Conservation (phyloP, 35 echinoderm and acorn worm species). For the Apostichopus parvimensis region DNA sequence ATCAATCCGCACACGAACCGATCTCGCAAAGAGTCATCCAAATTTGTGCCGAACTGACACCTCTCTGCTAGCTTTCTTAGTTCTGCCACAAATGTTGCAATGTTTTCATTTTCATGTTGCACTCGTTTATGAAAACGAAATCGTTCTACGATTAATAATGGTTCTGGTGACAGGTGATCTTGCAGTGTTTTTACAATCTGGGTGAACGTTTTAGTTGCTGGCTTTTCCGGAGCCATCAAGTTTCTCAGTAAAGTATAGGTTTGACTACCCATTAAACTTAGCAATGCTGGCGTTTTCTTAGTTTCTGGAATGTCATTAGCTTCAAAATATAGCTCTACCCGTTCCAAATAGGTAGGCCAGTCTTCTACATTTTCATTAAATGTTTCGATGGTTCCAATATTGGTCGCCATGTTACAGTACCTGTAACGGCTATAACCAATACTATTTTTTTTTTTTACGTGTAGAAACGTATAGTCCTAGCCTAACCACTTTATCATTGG, state of each 20-base stretch:
- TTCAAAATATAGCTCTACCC: conserved; percentile 38
- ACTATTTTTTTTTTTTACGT: too few species aligned
- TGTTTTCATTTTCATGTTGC: conserved; percentile 25
- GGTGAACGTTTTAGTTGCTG: neutral
- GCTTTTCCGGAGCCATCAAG: conserved; percentile 34
- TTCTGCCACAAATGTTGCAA: conserved; percentile 34
- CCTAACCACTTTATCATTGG: too few species aligned
- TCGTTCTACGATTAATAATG: conserved; percentile 26
- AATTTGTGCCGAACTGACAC: conserved; percentile 53
- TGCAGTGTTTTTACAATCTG: neutral
- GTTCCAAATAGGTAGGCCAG: conserved; percentile 2
- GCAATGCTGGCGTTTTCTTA: conserved; percentile 31
- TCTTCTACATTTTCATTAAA: conserved; percentile 29
- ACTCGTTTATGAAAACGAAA: conserved; percentile 51
- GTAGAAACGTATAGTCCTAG: too few species aligned
- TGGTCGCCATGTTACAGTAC: neutral
- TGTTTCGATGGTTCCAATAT: neutral
- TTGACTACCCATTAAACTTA: conserved; percentile 37
- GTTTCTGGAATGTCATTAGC: neutral
- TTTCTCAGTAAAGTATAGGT: conserved; percentile 36
- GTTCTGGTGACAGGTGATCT: conserved; percentile 25
- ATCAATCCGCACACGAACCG: conserved; percentile 50
- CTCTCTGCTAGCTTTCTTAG: conserved; percentile 36
- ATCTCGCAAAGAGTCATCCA: conserved; percentile 39
- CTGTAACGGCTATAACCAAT: neutral